Percentiles rank a stretch among this genome's conserved stretches.
These are phyloP conservation scores for Mycalesis mineus DNA, from an alignment of 2,888 invertebrate species.

Conservation along the genomic window DNA sequence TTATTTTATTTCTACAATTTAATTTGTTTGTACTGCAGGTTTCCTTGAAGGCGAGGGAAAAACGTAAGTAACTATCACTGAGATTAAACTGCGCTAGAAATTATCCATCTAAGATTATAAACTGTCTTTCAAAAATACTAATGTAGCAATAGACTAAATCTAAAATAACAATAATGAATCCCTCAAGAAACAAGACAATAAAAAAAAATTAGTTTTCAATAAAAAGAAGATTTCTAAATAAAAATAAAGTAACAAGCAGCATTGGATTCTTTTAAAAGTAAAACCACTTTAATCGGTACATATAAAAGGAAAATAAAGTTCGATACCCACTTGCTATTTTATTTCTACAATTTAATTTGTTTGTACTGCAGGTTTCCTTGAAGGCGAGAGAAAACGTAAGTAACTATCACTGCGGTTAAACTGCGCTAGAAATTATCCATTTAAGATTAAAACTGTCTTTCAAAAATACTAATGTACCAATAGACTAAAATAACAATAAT, in stretches of 20 bases:
- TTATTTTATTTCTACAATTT: constrained; percentile 5
- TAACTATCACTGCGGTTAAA: constrained; percentile 18
- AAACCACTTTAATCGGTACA: neutral
- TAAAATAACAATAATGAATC: too few species aligned
- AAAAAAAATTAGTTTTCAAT: too few species aligned
- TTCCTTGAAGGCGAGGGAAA: constrained; percentile 1
- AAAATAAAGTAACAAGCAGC: neutral
- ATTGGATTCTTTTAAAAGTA: neutral
- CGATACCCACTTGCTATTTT: neutral
- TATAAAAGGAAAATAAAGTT: neutral
- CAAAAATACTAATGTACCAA: too few species aligned
- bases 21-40: constrained; percentile 13
- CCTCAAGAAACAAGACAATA: too few species aligned
- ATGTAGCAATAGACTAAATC: too few species aligned
- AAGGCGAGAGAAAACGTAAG: constrained; percentile 7
- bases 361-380: constrained; percentile 8
- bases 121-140: too few species aligned
- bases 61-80: constrained; percentile 19
- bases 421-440: constrained; percentile 8
- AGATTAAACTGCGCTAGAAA: constrained; percentile 12
- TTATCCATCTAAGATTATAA: constrained; percentile 11
- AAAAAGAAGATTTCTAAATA: too few species aligned
- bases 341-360: constrained; percentile 14
- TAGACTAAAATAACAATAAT: too few species aligned
- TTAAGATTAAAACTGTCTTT: constrained; percentile 14